Conservation (phyloP, 1,140 invertebrate species). For the Episyrphus balteatus region DNA sequence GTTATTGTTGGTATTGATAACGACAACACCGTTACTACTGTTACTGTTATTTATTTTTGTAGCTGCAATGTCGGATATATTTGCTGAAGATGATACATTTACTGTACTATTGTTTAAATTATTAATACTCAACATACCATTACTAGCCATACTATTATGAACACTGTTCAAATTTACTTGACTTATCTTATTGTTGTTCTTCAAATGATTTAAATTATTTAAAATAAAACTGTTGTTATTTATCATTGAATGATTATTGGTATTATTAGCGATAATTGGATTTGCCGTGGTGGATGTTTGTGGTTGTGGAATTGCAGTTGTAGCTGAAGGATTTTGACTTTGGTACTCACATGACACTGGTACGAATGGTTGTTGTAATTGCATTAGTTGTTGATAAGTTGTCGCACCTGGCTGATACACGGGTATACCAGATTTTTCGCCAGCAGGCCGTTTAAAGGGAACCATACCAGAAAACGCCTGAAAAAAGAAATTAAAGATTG, state of each 20-base stretch:
- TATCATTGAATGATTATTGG: background rate
- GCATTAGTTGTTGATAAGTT: constrained; percentile 92
- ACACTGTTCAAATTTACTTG: background rate
- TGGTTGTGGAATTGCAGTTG: constrained; percentile 2
- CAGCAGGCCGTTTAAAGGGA: constrained; percentile 86
- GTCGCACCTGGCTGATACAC: constrained; percentile 86
- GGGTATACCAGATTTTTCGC: constrained; percentile 88
- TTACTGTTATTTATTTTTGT: constrained; percentile 3
- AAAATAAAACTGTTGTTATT: constrained; percentile 5
- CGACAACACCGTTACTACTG: constrained; percentile 6
- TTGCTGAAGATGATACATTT: too few relatives aligned
- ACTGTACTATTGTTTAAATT: too few relatives aligned
- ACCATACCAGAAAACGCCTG: constrained; percentile 89
- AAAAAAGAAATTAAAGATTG: constrained; percentile 5
- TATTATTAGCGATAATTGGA: constrained; percentile 12
- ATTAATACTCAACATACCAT: background rate
- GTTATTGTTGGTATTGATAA: constrained; percentile 2
- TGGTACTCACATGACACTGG: constrained; percentile 87
- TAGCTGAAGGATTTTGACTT: constrained; percentile 46
- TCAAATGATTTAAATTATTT: background rate
- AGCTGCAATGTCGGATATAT: background rate
- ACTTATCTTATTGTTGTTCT: constrained; percentile 5
- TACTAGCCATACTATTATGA: background rate
- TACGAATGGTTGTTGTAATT: constrained; percentile 85
- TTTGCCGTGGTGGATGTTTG: constrained; percentile 4